These are phyloP conservation scores for Oscheius sp. DNA, from an alignment of 2,888 invertebrate genomes.

Conservation along the genomic window DNA sequence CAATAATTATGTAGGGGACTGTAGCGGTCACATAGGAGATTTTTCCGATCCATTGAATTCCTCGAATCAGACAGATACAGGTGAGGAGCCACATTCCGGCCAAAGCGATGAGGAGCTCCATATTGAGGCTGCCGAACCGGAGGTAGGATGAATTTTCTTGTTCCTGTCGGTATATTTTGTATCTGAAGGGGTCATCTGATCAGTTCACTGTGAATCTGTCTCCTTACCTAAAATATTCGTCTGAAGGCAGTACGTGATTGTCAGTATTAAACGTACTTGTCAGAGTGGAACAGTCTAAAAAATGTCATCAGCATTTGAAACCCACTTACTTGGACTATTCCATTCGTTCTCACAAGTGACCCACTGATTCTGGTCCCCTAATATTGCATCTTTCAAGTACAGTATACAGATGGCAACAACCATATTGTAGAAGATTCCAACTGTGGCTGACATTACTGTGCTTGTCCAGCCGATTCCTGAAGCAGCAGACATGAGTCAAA, in stretches of 20 bases:
- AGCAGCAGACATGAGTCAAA: neutral
- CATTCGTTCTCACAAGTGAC: conserved; percentile 20
- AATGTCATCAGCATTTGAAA: neutral
- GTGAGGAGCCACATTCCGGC: conserved; percentile 33
- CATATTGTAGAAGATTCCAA: conserved; percentile 37
- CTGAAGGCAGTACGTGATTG: conserved; percentile 11
- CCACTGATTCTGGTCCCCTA: conserved; percentile 9
- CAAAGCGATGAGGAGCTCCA: conserved; percentile 4
- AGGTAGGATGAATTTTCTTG: neutral
- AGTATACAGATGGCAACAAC: conserved; percentile 33
- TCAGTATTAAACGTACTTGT: neutral
- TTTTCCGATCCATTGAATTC: conserved; percentile 36
- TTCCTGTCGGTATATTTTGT: conserved; percentile 8
- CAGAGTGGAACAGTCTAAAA: neutral
- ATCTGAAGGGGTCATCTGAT: conserved; percentile 1
- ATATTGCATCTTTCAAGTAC: conserved; percentile 33
- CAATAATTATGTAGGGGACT: conserved; percentile 47
- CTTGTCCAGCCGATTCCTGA: conserved; percentile 39
- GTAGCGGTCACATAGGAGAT: conserved; percentile 43
- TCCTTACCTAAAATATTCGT: conserved; percentile 19
- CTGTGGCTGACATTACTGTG: conserved; percentile 28
- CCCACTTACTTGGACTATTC: conserved; percentile 24
- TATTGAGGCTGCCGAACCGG: conserved; percentile 7
- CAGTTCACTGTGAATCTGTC: too few relatives aligned
- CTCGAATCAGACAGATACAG: conserved; percentile 26